Conservation (phyloP, 1,140 invertebrate species). For the Drosophila mauritiana region DNA sequence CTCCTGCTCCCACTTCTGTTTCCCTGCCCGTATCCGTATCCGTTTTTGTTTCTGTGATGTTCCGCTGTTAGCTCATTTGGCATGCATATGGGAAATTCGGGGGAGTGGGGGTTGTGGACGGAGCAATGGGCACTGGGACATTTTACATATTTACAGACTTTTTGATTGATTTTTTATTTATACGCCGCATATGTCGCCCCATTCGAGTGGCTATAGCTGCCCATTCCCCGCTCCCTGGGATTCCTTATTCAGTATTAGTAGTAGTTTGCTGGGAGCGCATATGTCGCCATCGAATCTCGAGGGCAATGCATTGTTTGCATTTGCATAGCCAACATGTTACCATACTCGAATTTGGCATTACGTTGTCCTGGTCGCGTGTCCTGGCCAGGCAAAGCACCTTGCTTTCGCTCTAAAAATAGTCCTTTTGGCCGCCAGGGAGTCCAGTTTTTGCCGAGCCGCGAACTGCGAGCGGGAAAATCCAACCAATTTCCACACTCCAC, state of each 20-base stretch:
- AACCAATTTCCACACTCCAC: constrained; percentile 42
- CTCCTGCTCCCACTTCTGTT: background rate
- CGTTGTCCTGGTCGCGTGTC: constrained; percentile 51
- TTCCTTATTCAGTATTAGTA: constrained; percentile 6
- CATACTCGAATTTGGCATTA: constrained; percentile 7
- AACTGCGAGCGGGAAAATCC: constrained; percentile 35
- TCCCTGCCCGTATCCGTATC: background rate
- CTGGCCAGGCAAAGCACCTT: constrained; percentile 47
- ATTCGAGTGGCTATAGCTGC: constrained; percentile 25
- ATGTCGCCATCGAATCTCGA: constrained; percentile 60
- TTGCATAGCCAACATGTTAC: constrained; percentile 53
- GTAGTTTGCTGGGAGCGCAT: constrained; percentile 46
- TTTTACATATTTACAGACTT: constrained; percentile 48
- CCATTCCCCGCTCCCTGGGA: constrained; percentile 10
- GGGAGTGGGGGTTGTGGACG: background rate
- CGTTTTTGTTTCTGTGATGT: constrained; percentile 23
- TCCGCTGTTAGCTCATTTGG: constrained; percentile 51
- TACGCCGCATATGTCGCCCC: constrained; percentile 68
- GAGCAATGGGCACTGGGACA: background rate
- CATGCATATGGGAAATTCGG: constrained; percentile 43
- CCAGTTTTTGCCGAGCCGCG: constrained; percentile 22
- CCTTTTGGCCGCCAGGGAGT: constrained; percentile 41
- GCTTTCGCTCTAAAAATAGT: constrained; percentile 68
- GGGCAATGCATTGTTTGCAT: constrained; percentile 73
- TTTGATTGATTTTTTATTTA: constrained; percentile 82